Conservation (phyloP, 2,113 vertebrate species). For the Tylochromis polylepis region DNA sequence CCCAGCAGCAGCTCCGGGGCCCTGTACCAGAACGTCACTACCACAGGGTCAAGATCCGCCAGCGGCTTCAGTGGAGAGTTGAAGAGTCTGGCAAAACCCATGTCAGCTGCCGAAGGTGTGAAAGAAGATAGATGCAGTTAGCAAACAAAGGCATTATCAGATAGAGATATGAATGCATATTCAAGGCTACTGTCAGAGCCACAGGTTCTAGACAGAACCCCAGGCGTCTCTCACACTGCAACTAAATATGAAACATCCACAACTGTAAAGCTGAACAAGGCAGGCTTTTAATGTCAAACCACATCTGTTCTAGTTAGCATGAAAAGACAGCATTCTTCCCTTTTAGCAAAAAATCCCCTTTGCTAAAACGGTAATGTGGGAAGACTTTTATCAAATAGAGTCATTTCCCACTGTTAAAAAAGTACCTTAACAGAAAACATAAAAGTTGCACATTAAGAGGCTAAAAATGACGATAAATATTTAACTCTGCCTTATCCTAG, state of each 20-base stretch:
- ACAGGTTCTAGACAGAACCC: neutral
- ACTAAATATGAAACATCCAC: neutral
- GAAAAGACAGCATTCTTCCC: neutral
- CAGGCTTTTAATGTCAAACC: neutral
- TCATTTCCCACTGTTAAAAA: neutral
- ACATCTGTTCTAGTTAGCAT: neutral
- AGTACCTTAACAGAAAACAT: neutral
- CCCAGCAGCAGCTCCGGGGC: conserved; percentile 95
- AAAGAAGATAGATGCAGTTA: neutral
- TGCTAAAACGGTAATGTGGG: neutral
- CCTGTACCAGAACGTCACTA: conserved; percentile 99
- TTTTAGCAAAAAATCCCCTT: neutral
- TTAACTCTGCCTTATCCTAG: neutral
- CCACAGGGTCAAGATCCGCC: conserved; percentile 98
- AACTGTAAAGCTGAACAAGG: neutral
- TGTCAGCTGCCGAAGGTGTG: conserved; percentile 81
- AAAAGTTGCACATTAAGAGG: neutral
- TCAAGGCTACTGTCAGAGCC: neutral
- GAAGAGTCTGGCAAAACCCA: conserved; percentile 99
- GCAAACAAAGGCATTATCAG: neutral
- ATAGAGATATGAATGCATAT: neutral
- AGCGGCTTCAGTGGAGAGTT: conserved; percentile 99
- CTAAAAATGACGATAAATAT: neutral
- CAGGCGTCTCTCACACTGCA: neutral
- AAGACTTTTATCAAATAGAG: neutral